Percentiles rank a stretch among this genome's conserved stretches.
These are phyloP conservation scores for Takifugu ocellatus DNA, from an alignment of 2,797 vertebrate species.

Conservation along the genomic window DNA sequence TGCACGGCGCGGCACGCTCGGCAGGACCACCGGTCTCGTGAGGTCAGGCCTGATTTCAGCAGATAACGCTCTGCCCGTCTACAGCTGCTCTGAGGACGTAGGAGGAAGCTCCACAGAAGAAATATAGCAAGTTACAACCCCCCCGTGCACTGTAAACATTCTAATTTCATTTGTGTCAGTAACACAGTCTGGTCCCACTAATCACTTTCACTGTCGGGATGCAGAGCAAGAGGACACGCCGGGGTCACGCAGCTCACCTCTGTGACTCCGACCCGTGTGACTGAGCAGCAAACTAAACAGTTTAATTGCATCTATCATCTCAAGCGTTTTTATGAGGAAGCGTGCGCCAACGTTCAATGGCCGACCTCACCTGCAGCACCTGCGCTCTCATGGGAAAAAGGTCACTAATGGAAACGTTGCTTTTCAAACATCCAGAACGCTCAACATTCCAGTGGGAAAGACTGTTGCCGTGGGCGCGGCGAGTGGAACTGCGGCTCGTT, in stretches of 20 bases:
- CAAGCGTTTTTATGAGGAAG: no score
- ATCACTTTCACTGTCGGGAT: slow-evolving; percentile 42
- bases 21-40: slow-evolving; percentile 39
- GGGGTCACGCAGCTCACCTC: slow-evolving; percentile 26
- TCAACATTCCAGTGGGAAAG: slow-evolving; percentile 1
- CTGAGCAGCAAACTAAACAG: slow-evolving; percentile 28
- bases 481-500: slow-evolving; percentile 54
- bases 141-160: slow-evolving; percentile 59
- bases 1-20: slow-evolving; percentile 44
- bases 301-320: slow-evolving; percentile 28
- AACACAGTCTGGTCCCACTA: slow-evolving; percentile 60
- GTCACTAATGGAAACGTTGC: neutral
- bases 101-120: slow-evolving; percentile 21
- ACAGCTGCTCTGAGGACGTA: slow-evolving; percentile 8
- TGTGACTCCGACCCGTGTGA: slow-evolving; percentile 66
- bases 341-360: neutral
- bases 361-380: neutral
- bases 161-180: slow-evolving; percentile 65
- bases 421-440: neutral
- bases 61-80: slow-evolving; percentile 36
- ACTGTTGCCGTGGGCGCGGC: slow-evolving; percentile 43
- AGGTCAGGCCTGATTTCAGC: slow-evolving; percentile 41
- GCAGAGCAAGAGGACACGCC: slow-evolving; percentile 30
- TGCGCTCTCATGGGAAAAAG: slow-evolving; percentile 8
- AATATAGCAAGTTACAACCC: slow-evolving; percentile 28